Evolutionary conservation across 2,888 invertebrate species (phyloP).

Genomic region (Drosophila longiperda): DNA sequence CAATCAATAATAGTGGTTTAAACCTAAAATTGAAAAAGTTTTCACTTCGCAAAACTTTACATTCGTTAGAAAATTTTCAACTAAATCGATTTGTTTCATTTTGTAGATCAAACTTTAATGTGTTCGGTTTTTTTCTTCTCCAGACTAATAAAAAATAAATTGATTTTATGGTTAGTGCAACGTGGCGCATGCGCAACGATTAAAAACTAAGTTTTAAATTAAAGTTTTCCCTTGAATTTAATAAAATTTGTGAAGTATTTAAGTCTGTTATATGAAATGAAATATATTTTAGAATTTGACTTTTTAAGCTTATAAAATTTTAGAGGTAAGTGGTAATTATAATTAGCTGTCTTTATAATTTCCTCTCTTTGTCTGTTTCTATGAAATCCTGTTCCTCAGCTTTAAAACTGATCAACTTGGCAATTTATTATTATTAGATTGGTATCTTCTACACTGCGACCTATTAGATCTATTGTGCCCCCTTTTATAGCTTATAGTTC

Average conservation of each 20-base stretch:
- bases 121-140: neutral
- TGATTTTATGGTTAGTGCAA: conserved; percentile 15
- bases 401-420: neutral
- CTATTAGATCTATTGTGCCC: too few species aligned
- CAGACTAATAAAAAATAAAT: conserved; percentile 17
- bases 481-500: too few species aligned
- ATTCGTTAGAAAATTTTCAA: conserved; percentile 54
- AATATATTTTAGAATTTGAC: neutral
- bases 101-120: conserved; percentile 21
- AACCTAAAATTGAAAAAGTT: conserved; percentile 59
- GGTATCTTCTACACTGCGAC: too few species aligned
- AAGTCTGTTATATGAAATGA: neutral
- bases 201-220: neutral
- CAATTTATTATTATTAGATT: too few species aligned
- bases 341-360: neutral
- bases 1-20: conserved; percentile 58
- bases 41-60: conserved; percentile 31
- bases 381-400: neutral
- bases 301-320: neutral
- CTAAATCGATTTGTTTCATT: conserved; percentile 36
- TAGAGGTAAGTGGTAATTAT: neutral
- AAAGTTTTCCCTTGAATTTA: neutral
- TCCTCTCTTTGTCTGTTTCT: neutral
- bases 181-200: conserved; percentile 37
- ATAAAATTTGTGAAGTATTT: neutral